Conservation (phyloP, 2,797 vertebrate species). For the Podarcis lilfordi region DNA sequence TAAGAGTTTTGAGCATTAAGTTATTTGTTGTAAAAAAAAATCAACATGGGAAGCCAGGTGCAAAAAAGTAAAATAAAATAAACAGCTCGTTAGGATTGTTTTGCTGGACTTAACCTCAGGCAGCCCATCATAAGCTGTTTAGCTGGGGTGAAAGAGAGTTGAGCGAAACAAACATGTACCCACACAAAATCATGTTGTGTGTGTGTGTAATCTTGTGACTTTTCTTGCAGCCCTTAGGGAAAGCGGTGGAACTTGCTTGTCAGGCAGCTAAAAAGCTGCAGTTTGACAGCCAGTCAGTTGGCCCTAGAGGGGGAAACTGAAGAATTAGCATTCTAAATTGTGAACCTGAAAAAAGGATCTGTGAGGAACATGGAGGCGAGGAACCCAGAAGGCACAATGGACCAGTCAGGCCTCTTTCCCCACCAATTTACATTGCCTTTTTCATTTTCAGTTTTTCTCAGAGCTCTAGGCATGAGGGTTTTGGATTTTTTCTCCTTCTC, state of each 20-base stretch:
- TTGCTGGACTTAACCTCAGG: background rate
- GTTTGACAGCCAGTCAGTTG: conserved; percentile 59
- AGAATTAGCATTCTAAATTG: conserved; percentile 67
- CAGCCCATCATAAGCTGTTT: background rate
- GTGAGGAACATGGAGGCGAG: conserved; percentile 26
- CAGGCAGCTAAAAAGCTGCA: conserved; percentile 50
- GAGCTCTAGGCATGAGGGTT: background rate
- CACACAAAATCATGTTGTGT: background rate
- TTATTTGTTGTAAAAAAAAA: background rate
- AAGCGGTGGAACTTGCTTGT: conserved; percentile 59
- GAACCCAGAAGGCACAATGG: conserved; percentile 28
- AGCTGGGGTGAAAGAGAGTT: conserved; percentile 3
- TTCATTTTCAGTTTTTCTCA: background rate
- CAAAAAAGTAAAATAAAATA: background rate
- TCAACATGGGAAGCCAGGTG: background rate
- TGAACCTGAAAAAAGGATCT: conserved; percentile 47
- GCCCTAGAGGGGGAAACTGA: conserved; percentile 50
- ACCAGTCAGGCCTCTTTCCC: background rate
- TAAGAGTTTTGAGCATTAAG: conserved; percentile 18
- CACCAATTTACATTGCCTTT: background rate
- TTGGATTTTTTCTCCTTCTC: background rate
- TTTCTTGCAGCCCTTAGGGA: conserved; percentile 39
- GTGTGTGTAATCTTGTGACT: conserved; percentile 42
- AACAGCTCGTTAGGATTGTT: background rate
- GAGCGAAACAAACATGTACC: background rate